These are phyloP conservation scores for Aplodontia rufa DNA, from an alignment of 2,113 vertebrate species.

Conservation along the genomic window DNA sequence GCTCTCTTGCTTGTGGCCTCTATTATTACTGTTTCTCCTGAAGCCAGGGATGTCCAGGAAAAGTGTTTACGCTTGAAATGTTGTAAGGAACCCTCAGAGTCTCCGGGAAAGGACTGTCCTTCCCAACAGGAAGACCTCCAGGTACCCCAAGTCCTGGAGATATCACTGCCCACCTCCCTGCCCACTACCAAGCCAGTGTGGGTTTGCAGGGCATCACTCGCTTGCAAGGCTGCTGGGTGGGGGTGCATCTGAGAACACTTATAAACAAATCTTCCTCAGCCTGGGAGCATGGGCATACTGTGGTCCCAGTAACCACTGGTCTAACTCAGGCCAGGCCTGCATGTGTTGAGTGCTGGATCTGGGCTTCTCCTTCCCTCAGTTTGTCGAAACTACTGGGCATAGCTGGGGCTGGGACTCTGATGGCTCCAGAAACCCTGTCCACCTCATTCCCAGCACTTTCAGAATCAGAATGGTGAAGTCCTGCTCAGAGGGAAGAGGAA, in stretches of 20 bases:
- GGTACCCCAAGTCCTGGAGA: neutral
- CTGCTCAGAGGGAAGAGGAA: neutral
- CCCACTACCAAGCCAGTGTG: neutral
- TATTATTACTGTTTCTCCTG: neutral
- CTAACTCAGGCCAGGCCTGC: neutral
- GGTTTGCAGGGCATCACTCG: rapidly evolving
- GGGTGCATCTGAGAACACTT: neutral
- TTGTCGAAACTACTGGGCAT: neutral
- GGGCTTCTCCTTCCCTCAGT: neutral
- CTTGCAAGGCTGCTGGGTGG: neutral
- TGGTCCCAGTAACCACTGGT: neutral
- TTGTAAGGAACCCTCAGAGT: neutral
- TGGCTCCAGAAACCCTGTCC: neutral
- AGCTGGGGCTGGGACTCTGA: neutral
- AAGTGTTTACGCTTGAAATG: neutral
- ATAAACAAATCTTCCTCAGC: neutral
- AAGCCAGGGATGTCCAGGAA: neutral
- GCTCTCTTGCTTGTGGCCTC: neutral
- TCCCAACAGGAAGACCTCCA: neutral
- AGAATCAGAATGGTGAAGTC: neutral
- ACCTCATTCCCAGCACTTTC: neutral
- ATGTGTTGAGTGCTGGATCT: neutral
- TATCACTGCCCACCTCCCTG: neutral
- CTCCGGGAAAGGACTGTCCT: neutral
- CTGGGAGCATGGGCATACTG: neutral